A percentile compares a stretch with the other conserved stretches of the same genome.
phyloP scores from a whole-genome alignment of 2,888 invertebrate genomes.

The Pristionchus entomophagus region DNA sequence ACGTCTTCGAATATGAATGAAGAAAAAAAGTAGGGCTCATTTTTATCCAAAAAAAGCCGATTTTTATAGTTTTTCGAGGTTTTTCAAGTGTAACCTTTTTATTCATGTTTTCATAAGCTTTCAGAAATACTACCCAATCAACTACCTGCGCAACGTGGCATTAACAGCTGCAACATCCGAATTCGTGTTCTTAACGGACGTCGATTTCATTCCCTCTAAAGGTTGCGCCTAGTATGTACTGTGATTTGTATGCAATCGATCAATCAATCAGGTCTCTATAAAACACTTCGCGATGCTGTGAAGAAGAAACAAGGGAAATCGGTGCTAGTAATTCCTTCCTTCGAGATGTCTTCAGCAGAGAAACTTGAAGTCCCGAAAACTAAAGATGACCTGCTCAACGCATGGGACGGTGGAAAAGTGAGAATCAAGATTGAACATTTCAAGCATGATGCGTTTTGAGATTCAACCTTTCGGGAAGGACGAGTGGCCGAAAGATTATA shows the following conservation, averaged over 20 bases:
- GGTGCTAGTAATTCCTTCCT: constrained; percentile 89
- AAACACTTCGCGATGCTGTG: background rate
- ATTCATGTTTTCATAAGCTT: no score
- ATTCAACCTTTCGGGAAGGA: constrained; percentile 46
- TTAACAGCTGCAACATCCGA: constrained; percentile 86
- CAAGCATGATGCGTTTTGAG: background rate
- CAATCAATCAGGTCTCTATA: background rate
- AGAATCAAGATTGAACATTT: no score
- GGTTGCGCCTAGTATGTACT: constrained; percentile 49
- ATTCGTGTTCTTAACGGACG: constrained; percentile 89
- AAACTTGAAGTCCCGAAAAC: constrained; percentile 85
- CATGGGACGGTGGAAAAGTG: constrained; percentile 84
- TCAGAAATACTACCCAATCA: constrained; percentile 91
- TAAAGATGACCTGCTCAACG: constrained; percentile 85
- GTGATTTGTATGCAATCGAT: background rate
- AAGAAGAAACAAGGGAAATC: constrained; percentile 61
- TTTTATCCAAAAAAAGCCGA: background rate
- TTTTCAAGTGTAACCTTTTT: no score
- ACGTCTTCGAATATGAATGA: no score
- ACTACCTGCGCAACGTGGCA: constrained; percentile 90
- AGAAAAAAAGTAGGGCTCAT: no score
- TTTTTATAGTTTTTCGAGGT: no score
- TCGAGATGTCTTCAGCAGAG: constrained; percentile 87
- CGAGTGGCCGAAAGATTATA: constrained; percentile 85
- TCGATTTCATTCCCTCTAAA: constrained; percentile 87